Conservation (phyloP, 1,140 invertebrate genomes). For the Drosophila insularis region DNA sequence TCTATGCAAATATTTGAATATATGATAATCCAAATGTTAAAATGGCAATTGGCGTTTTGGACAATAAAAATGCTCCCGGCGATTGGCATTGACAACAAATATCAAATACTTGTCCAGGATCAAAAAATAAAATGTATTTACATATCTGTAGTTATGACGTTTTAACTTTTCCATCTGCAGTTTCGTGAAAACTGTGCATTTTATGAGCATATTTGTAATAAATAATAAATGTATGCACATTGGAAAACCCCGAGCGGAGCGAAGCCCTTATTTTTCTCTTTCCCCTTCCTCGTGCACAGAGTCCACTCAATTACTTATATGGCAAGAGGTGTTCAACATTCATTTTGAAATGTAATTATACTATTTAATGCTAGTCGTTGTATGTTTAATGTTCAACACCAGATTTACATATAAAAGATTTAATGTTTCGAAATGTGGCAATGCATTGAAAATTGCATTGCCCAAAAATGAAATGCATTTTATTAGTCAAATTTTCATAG, state of each 20-base stretch:
- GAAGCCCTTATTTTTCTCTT: too few relatives aligned
- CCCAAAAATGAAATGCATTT: conserved; percentile 9
- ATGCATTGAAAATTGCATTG: conserved; percentile 62
- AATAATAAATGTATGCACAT: conserved; percentile 58
- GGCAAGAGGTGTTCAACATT: conserved; percentile 35
- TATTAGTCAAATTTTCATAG: background rate
- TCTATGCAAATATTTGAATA: too few relatives aligned
- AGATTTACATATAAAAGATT: conserved; percentile 77
- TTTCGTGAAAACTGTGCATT: conserved; percentile 40
- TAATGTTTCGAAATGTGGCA: conserved; percentile 55
- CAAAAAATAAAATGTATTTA: background rate
- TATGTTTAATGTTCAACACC: conserved; percentile 78
- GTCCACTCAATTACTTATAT: conserved; percentile 50
- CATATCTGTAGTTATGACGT: background rate
- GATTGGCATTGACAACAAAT: background rate
- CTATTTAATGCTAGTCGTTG: conserved; percentile 72
- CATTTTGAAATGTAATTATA: conserved; percentile 76
- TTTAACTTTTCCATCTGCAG: background rate
- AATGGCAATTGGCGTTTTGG: background rate
- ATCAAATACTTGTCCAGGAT: background rate
- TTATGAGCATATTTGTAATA: conserved; percentile 68
- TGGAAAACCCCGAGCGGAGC: background rate
- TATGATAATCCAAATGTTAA: too few relatives aligned
- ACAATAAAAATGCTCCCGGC: background rate
- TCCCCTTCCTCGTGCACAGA: too few relatives aligned